These are phyloP conservation scores for Chionis minor DNA, from an alignment of 2,113 vertebrate species.

Conservation along the genomic window DNA sequence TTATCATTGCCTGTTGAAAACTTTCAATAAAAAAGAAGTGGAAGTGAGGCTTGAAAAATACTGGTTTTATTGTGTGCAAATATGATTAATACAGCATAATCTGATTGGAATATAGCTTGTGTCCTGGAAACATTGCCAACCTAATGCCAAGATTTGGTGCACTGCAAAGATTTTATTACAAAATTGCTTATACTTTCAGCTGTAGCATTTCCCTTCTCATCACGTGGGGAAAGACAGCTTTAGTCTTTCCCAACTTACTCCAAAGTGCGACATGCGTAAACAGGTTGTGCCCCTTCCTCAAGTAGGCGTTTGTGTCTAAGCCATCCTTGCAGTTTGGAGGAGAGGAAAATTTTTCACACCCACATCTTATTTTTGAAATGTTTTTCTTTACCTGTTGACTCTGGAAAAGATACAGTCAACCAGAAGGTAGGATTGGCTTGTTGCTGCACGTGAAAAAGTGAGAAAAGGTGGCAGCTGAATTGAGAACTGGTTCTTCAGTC, in stretches of 20 bases:
- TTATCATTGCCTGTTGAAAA: neutral
- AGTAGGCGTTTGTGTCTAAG: neutral
- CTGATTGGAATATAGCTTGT: neutral
- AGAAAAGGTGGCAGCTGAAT: neutral
- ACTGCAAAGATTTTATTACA: neutral
- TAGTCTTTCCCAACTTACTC: neutral
- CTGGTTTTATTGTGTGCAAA: neutral
- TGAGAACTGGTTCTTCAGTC: neutral
- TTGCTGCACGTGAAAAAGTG: neutral
- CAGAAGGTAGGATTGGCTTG: neutral
- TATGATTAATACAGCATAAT: slow-evolving; percentile 15
- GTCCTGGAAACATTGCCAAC: neutral
- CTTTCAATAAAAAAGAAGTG: neutral
- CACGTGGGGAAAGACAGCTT: neutral
- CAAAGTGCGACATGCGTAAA: neutral
- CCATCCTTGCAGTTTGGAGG: neutral
- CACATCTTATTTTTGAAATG: neutral
- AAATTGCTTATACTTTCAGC: slow-evolving; percentile 6
- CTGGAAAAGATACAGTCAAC: neutral
- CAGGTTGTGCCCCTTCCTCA: slow-evolving; percentile 18
- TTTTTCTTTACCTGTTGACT: neutral
- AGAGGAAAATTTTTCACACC: neutral
- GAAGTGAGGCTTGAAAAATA: slow-evolving; percentile 18
- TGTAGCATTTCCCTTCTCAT: neutral
- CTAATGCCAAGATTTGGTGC: neutral